Evolutionary conservation across 1,140 invertebrate species (phyloP), one percentile per base, ranked within the genome.

Genomic region (Geopemphigus sp.): DNA sequence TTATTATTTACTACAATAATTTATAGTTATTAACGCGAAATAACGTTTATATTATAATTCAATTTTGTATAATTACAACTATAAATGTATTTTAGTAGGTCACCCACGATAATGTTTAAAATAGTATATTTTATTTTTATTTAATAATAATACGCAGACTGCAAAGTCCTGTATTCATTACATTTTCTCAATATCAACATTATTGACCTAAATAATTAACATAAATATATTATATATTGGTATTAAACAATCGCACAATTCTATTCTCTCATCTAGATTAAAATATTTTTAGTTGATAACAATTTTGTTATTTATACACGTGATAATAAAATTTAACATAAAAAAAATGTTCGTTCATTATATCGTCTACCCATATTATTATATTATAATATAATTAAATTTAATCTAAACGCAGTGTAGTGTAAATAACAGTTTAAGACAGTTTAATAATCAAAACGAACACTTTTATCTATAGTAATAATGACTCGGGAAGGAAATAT

Each of bases 331-430:
- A 61, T 26, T 15, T 61, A 15, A 8, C 2, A n/a, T 32, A 64
- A 32, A 64, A 66, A 61, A 66, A 66, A 66, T 50, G 32, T 45
- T 66, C n/a, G n/a, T 39, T 66, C 63, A 45, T 66, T 14, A 66
- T 12, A 50, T 12, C 47, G 14, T 50, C 47, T 50, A 50, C 5
- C 14, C 17, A 50, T 6, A 24, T 24, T 68, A 47, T 68, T 50
- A 15, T 10, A 24, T 57, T 54, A 26, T 61, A 29, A 5, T 11
- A 29, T 14, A 11, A 54, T 54, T 29, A 53, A 72, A 72, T 54
- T 19, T 32, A 72, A 72, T 72, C 47, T n/a, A 72, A 70, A 53
- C 19, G 17, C 47, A 15, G 3, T 26, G 22, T 5, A 50, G 22
- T 70, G 47, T 70, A 17, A 50, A 70, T 70, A 70, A 70, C 22